Conservation (phyloP, 2,113 vertebrate genomes). For the Mus spicilegus region DNA sequence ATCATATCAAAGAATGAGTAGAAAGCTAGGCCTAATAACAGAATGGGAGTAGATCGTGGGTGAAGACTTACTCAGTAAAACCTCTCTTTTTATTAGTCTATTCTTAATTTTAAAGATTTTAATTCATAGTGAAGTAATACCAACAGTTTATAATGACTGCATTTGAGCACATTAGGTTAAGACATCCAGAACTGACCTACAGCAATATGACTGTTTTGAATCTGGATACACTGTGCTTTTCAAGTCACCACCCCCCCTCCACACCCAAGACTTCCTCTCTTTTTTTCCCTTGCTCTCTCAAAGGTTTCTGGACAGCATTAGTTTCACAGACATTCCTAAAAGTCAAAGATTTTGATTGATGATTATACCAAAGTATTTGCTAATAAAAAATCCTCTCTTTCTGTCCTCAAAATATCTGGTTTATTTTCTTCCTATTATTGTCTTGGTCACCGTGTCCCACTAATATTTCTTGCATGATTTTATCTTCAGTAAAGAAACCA, state of each 20-base stretch:
- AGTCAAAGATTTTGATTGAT: neutral
- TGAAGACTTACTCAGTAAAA: neutral
- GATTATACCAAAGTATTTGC: neutral
- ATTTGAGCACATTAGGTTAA: neutral
- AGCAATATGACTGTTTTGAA: neutral
- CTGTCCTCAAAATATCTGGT: neutral
- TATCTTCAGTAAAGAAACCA: neutral
- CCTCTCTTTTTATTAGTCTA: neutral
- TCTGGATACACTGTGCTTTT: neutral
- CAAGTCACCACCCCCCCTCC: neutral
- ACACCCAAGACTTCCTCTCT: neutral
- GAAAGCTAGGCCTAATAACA: neutral
- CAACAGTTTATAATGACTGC: neutral
- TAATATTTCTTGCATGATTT: neutral
- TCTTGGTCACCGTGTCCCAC: neutral
- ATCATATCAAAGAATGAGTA: neutral
- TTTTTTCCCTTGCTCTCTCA: neutral
- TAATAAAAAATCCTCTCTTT: neutral
- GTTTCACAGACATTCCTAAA: neutral
- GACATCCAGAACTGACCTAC: fast-evolving
- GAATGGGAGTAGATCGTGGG: no score
- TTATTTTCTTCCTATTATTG: neutral
- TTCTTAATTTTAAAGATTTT: neutral
- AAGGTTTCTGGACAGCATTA: neutral
- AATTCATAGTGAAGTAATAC: neutral